phyloP scores from a whole-genome alignment of 2,797 vertebrate genomes.

The Huso huso region DNA sequence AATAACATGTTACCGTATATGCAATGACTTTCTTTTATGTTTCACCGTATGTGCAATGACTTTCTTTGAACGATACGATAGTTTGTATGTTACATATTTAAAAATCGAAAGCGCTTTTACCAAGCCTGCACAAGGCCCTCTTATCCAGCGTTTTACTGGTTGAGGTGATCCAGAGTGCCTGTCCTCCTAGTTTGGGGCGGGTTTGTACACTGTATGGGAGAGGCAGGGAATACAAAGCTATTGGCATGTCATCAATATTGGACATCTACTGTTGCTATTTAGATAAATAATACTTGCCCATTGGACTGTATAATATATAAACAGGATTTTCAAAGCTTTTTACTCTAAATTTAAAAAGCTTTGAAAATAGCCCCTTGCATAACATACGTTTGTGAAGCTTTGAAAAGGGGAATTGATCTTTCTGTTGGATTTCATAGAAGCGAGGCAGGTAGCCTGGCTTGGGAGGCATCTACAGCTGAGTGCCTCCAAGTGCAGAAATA shows the following conservation, averaged over 20 bases:
- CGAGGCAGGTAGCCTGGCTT: too few relatives aligned
- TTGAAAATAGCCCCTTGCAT: background rate
- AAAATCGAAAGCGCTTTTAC: background rate
- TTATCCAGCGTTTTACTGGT: constrained; percentile 7
- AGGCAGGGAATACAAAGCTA: constrained; percentile 34
- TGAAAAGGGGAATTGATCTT: too few relatives aligned
- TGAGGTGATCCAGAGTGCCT: constrained; percentile 13
- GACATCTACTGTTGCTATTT: too few relatives aligned
- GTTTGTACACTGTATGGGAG: constrained; percentile 31
- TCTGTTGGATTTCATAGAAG: too few relatives aligned
- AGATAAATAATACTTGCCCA: too few relatives aligned
- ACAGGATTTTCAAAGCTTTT: too few relatives aligned
- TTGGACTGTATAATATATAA: too few relatives aligned
- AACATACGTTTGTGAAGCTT: background rate
- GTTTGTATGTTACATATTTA: background rate
- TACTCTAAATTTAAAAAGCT: background rate
- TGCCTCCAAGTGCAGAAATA: constrained; percentile 42
- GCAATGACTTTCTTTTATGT: constrained; percentile 32
- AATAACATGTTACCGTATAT: background rate
- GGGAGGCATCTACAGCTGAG: too few relatives aligned
- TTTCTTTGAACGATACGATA: background rate
- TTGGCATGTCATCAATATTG: background rate
- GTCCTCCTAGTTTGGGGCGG: constrained; percentile 24
- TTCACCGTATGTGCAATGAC: constrained; percentile 29
- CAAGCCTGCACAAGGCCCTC: constrained; percentile 36